These are phyloP conservation scores for Monodelphis domestica DNA, from an alignment of 2,797 vertebrate species.

Conservation along the genomic window DNA sequence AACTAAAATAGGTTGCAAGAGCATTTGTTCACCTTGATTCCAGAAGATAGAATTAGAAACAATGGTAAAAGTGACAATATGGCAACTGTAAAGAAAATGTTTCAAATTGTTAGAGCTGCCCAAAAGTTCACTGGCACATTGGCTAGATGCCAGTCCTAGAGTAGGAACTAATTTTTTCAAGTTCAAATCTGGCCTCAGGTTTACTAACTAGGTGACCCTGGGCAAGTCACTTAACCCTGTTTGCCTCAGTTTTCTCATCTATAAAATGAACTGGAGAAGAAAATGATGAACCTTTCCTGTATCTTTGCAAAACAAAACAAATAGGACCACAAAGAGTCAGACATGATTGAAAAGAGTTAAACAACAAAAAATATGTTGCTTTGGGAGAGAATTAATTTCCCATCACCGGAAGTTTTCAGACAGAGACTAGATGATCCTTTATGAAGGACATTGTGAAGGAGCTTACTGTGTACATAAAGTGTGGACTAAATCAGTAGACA, in stretches of 20 bases:
- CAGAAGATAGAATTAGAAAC: too few relatives aligned
- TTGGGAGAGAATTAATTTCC: background rate
- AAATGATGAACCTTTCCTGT: background rate
- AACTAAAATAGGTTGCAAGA: too few relatives aligned
- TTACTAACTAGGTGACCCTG: background rate
- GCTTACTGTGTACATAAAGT: background rate
- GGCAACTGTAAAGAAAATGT: too few relatives aligned
- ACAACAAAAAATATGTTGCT: background rate
- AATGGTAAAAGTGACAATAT: too few relatives aligned
- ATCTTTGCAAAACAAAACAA: background rate
- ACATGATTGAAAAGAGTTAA: background rate
- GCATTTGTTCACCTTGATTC: too few relatives aligned
- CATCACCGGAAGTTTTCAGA: background rate
- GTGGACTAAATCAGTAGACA: background rate
- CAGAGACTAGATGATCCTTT: background rate
- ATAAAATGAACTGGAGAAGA: background rate
- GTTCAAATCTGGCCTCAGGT: background rate
- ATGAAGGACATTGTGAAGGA: background rate
- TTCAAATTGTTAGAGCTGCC: too few relatives aligned
- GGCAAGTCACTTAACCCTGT: background rate
- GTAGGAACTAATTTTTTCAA: background rate
- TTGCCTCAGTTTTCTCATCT: background rate
- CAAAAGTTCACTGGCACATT: too few relatives aligned
- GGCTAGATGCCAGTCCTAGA: background rate
- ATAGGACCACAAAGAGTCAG: background rate